Base-by-base conservation (phyloP, 2,888 invertebrate species). In the Phaedon cochleariae region DNA sequence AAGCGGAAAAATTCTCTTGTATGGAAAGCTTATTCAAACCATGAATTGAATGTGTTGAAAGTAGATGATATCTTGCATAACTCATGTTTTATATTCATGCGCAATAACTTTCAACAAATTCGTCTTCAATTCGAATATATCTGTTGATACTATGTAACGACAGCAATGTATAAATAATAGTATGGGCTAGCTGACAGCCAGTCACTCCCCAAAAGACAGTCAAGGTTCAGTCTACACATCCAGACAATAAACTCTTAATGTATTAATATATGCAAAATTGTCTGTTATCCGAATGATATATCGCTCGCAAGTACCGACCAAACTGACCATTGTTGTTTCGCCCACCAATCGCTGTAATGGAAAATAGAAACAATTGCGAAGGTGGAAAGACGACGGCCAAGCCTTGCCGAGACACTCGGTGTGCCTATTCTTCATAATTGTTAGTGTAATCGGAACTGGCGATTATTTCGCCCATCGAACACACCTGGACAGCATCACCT, bases 241-340 rank as follows among this genome's bases (percentile, higher is more conserved):
- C 57, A 57, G 57, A 57, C 57, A 57, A 57, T 57, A 46, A 62
- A 66, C 54, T 66, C 54, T 62, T 68, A 70, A 70, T 64, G 64
- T 68, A 68, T 70, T 70, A 64, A 70, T 70, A 34, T 70, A 70
- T 70, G 70, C 70, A 59, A 68, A 70, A 68, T 70, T 65, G 59
- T 68, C 68, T 68, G 66, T 68, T 65, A 65, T 66, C 66, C 65
- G 64, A 67, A 74, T 74, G 74, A 75, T 74, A 73, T 73, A 75
- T 75, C 71, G 73, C 68, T 69, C 68, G 69, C 70, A 60, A 71
- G 69, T 70, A 73, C 68, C 73, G 73, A 76, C 76, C 71, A 76
- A 77, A 80, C 81, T 81, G 81, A 81, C 81, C 81, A 81, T 81
- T 81, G 77, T 78, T 74, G 71, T 73, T 70, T 76, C 80, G 77